Evolutionary conservation across 2,797 vertebrate species (phyloP).

Genomic region (Sebastes nivosus): DNA sequence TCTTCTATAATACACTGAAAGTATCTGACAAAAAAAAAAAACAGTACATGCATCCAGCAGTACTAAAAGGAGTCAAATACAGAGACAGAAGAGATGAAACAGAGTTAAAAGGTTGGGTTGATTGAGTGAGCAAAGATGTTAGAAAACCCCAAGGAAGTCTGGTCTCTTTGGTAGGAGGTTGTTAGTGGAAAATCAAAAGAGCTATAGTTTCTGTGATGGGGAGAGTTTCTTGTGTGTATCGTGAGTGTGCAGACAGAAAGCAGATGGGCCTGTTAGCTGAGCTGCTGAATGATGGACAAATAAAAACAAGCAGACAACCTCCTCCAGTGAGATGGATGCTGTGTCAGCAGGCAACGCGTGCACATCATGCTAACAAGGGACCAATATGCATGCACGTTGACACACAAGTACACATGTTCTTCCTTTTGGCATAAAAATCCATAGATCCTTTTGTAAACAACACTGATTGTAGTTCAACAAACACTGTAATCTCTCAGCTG

Average conservation of each 20-base stretch:
- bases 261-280: slow-evolving; percentile 47
- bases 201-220: slow-evolving; percentile 11
- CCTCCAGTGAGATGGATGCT: slow-evolving; percentile 42
- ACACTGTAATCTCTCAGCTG: slow-evolving; percentile 29
- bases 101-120: background rate
- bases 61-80: background rate
- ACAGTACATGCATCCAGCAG: background rate
- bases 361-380: slow-evolving; percentile 8
- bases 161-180: background rate
- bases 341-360: slow-evolving; percentile 44
- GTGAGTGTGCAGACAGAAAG: slow-evolving; percentile 47
- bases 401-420: background rate
- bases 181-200: slow-evolving; percentile 17
- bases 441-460: slow-evolving; percentile 11
- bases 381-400: background rate
- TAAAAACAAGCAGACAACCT: slow-evolving; percentile 47
- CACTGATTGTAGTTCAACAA: slow-evolving; percentile 3
- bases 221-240: slow-evolving; percentile 20
- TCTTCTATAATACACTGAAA: background rate
- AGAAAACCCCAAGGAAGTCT: background rate
- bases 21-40: background rate
- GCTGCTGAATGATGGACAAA: slow-evolving; percentile 58
- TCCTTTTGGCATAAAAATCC: background rate
- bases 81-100: background rate
- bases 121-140: slow-evolving; percentile 1